Evolutionary conservation across 1,140 invertebrate species (phyloP).

Genomic region (Meteorus sp.): DNA sequence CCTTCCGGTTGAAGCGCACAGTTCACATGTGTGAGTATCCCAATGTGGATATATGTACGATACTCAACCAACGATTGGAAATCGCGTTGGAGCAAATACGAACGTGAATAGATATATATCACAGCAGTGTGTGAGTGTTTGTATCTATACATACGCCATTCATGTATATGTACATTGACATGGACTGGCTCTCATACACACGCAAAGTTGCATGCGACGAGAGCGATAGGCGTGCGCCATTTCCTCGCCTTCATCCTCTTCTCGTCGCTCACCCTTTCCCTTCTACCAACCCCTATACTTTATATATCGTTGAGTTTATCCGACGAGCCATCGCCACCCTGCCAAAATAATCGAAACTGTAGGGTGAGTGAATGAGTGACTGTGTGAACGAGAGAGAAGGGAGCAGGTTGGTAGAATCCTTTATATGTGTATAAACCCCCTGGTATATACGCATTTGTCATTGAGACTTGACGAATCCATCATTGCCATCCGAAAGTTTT

Average conservation of each 20-base stretch:
- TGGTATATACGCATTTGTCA: slow-evolving; percentile 12
- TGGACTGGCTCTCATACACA: no score
- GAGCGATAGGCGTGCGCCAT: slow-evolving; percentile 18
- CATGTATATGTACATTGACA: no score
- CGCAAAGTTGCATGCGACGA: slow-evolving; percentile 19
- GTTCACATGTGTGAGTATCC: neutral
- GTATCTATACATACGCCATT: neutral
- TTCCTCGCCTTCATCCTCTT: slow-evolving; percentile 1
- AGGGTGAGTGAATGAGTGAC: no score
- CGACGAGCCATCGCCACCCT: slow-evolving; percentile 12
- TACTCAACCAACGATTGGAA: neutral
- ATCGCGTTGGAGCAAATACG: no score
- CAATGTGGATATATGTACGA: neutral
- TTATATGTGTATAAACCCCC: no score
- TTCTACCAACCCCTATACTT: neutral
- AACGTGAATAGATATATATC: no score
- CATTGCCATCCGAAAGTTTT: slow-evolving; percentile 2
- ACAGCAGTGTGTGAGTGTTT: neutral
- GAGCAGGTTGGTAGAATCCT: no score
- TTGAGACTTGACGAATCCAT: slow-evolving; percentile 5
- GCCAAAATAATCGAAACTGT: slow-evolving; percentile 15
- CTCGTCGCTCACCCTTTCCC: neutral
- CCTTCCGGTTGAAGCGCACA: slow-evolving; percentile 9
- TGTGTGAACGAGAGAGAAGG: no score
- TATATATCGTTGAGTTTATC: slow-evolving; percentile 14